A percentile compares a stretch with the other conserved stretches of the same genome.
Evolutionary conservation across 2,113 vertebrate species (phyloP).

Genomic region (Lycocorax pyrrhopterus): DNA sequence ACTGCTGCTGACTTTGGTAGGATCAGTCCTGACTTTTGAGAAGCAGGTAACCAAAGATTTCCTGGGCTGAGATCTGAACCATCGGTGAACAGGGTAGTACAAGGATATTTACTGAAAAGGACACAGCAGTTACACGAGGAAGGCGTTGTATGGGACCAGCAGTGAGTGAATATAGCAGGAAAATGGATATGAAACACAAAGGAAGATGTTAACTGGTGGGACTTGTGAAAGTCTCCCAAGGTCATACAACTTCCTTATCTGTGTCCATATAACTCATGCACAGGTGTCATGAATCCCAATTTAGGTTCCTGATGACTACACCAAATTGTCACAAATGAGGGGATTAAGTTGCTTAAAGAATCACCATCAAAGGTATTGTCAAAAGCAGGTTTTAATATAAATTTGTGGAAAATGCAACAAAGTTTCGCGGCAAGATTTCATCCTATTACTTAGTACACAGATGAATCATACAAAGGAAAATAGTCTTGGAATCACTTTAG

Average conservation of each 20-base stretch:
- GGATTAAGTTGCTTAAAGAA: neutral
- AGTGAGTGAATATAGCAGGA: neutral
- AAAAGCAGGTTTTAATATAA: neutral
- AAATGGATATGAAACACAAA: neutral
- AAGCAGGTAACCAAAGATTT: neutral
- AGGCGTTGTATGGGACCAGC: neutral
- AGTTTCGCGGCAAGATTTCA: neutral
- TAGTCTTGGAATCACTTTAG: neutral
- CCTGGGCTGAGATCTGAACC: neutral
- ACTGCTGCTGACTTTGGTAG: neutral
- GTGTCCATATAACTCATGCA: neutral
- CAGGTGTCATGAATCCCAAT: accelerated
- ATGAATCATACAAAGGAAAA: neutral
- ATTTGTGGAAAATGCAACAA: neutral
- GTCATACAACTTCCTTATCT: neutral
- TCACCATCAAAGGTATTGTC: neutral
- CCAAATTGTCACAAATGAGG: neutral
- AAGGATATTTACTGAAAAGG: neutral
- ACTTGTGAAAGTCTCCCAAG: neutral
- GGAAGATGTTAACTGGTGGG: neutral
- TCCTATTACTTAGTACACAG: neutral
- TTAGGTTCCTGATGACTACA: neutral
- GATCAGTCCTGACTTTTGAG: neutral
- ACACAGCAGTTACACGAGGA: neutral
- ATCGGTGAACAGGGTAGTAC: neutral